These are phyloP conservation scores for Luffia ferchaultella DNA, from an alignment of 2,888 invertebrate species.

Conservation along the genomic window DNA sequence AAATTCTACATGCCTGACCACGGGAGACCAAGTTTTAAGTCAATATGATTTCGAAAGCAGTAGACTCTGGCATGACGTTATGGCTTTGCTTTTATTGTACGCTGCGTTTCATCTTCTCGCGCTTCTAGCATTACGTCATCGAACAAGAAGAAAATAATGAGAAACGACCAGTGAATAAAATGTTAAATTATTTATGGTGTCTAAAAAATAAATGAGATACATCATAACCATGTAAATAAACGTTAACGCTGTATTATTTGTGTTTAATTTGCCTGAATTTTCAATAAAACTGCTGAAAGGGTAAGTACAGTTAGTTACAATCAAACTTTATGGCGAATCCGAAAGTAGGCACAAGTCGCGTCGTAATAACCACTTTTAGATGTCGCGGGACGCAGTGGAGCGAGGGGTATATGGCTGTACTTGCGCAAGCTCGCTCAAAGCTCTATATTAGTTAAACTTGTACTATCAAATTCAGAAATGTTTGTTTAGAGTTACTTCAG, in stretches of 20 bases:
- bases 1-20: conserved; percentile 72
- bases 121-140: conserved; percentile 71
- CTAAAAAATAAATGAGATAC: conserved; percentile 21
- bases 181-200: conserved; percentile 21
- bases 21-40: conserved; percentile 75
- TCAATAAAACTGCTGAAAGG: too few species aligned
- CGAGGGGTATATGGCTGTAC: too few species aligned
- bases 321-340: too few species aligned
- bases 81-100: conserved; percentile 72
- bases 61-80: conserved; percentile 71
- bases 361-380: too few species aligned
- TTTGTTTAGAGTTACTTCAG: too few species aligned
- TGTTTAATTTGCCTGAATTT: conserved; percentile 1
- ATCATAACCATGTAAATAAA: conserved; percentile 16
- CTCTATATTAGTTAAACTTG: too few species aligned
- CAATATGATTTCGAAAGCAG: conserved; percentile 74
- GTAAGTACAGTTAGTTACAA: too few species aligned
- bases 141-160: conserved; percentile 63
- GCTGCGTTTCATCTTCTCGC: conserved; percentile 75
- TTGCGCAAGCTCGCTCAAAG: too few species aligned
- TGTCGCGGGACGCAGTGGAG: too few species aligned
- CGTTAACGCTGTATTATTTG: conserved; percentile 10
- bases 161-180: neutral
- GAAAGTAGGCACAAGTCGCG: too few species aligned
- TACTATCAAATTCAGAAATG: too few species aligned